Evolutionary conservation across 2,797 vertebrate genomes (phyloP).

Genomic region (Gymnoscopelus braueri): DNA sequence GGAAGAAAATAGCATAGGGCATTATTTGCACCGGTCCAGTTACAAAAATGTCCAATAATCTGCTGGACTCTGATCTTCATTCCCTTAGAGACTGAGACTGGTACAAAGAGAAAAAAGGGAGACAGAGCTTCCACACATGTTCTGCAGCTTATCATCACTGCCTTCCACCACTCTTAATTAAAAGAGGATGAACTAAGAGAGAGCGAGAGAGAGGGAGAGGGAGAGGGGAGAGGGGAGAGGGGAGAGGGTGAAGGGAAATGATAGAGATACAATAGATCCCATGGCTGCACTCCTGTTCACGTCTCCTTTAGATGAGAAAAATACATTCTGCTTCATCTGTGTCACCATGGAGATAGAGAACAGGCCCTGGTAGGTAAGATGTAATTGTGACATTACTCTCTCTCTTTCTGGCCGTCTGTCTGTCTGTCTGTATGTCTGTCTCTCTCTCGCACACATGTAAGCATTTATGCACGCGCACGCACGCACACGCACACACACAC

Average conservation of each 20-base stretch:
- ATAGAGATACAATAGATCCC: slow-evolving; percentile 22
- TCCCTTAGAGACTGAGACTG: slow-evolving; percentile 2
- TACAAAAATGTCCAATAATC: slow-evolving; percentile 15
- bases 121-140: slow-evolving; percentile 12
- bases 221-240: neutral
- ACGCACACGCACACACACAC: no score
- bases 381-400: neutral
- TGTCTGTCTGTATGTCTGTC: no score
- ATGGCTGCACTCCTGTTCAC: slow-evolving; percentile 27
- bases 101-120: slow-evolving; percentile 30
- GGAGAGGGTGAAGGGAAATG: slow-evolving; percentile 14
- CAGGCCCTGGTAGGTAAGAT: slow-evolving; percentile 10
- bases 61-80: no score
- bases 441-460: no score
- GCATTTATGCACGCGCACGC: no score
- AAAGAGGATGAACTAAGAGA: slow-evolving; percentile 18
- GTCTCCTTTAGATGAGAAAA: slow-evolving; percentile 32
- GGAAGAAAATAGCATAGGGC: slow-evolving; percentile 47
- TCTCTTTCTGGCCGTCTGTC: no score
- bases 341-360: slow-evolving; percentile 41
- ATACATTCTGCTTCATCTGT: slow-evolving; percentile 32
- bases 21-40: slow-evolving; percentile 3
- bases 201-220: slow-evolving; percentile 1
- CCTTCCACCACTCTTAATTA: slow-evolving; percentile 53
- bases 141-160: slow-evolving; percentile 42